These are phyloP conservation scores for Stigmatopora nigra DNA, from an alignment of 2,113 vertebrate genomes.

Conservation along the genomic window DNA sequence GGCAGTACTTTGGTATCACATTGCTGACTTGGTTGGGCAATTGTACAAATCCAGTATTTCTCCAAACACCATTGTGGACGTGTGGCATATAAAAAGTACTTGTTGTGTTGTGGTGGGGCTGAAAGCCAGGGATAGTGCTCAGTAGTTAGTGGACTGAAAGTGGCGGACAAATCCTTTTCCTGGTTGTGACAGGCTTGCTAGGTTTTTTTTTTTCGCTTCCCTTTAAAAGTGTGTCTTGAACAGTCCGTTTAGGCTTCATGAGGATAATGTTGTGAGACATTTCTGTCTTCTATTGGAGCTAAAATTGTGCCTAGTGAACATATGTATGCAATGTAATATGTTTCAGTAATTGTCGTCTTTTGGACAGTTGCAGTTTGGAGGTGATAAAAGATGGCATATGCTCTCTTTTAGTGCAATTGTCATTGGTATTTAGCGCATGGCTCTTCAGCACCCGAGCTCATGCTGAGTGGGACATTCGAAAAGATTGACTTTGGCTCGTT, in stretches of 20 bases:
- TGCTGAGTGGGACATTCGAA: slow-evolving; percentile 53
- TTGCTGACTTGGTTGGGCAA: no score
- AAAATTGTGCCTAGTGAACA: not conserved
- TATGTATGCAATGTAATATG: not conserved
- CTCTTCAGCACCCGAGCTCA: slow-evolving; percentile 55
- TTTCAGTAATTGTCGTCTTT: not conserved
- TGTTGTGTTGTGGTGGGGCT: no score
- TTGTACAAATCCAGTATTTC: no score
- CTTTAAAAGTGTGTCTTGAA: no score
- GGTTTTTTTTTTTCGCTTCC: no score
- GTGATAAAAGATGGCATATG: not conserved
- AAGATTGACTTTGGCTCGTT: slow-evolving; percentile 63
- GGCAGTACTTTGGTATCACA: no score
- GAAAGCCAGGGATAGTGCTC: no score
- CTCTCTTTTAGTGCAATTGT: not conserved
- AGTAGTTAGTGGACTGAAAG: no score
- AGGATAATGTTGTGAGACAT: not conserved
- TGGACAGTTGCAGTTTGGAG: not conserved
- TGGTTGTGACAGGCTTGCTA: no score
- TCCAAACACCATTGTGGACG: no score
- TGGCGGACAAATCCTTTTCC: no score
- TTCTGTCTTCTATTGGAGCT: not conserved
- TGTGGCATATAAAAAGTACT: no score
- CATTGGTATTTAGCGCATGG: slow-evolving; percentile 35
- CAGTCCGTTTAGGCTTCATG: not conserved